phyloP scores from a whole-genome alignment of 1,140 invertebrate species.

The Ceratitis capitata region DNA sequence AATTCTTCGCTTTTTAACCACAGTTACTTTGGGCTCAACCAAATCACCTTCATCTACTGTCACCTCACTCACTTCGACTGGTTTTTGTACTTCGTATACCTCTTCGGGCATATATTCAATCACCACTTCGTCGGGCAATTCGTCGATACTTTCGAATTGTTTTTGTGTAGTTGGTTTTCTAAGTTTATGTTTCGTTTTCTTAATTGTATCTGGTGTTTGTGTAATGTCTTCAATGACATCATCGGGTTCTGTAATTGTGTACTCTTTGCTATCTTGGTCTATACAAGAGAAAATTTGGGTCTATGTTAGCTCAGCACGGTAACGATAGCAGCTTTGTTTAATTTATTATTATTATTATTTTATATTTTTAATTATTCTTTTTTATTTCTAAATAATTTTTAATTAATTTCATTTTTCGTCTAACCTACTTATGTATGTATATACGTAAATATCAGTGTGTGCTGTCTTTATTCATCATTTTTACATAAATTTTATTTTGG shows the following conservation, averaged over 20 bases:
- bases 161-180: slow-evolving; percentile 44
- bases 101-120: slow-evolving; percentile 48
- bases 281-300: slow-evolving; percentile 53
- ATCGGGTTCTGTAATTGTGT: slow-evolving; percentile 64
- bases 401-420: not conserved
- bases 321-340: not conserved
- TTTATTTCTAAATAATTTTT: not conserved
- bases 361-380: no score
- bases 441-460: no score
- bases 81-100: slow-evolving; percentile 46
- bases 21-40: slow-evolving; percentile 51
- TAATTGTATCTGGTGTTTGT: slow-evolving; percentile 58
- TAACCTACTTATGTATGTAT: not conserved
- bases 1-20: slow-evolving; percentile 52
- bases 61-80: slow-evolving; percentile 45
- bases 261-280: slow-evolving; percentile 65
- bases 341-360: no score
- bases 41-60: slow-evolving; percentile 41
- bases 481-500: not conserved
- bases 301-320: slow-evolving; percentile 47
- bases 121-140: slow-evolving; percentile 47
- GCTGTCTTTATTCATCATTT: not conserved
- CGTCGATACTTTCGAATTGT: slow-evolving; percentile 53
- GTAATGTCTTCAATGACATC: slow-evolving; percentile 60
- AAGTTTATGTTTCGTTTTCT: slow-evolving; percentile 53